A percentile compares a stretch with the other conserved stretches of the same genome.
These are phyloP conservation scores for Bos javanicus DNA, from an alignment of 2,113 vertebrate genomes.

Conservation along the genomic window DNA sequence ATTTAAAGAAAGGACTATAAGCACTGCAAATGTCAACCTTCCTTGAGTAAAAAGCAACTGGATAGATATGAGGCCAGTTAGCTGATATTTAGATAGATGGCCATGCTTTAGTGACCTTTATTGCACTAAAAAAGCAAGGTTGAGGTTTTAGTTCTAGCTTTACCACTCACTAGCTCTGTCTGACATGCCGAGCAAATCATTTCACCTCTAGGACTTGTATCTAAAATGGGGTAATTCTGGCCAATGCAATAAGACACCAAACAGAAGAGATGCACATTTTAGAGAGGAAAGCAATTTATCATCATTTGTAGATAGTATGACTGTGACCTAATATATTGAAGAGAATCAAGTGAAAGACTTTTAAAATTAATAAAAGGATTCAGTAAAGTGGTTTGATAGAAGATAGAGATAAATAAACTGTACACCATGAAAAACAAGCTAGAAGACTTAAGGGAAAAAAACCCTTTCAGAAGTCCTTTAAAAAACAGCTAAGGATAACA, in stretches of 20 bases:
- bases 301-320: conserved; percentile 56
- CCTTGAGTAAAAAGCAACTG: neutral
- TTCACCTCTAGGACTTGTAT: neutral
- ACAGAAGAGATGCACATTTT: conserved; percentile 21
- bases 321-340: conserved; percentile 45
- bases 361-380: conserved; percentile 62
- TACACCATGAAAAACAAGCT: conserved; percentile 1
- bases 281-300: conserved; percentile 52
- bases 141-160: neutral
- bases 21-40: neutral
- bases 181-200: neutral
- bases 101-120: neutral
- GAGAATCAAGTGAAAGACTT: conserved; percentile 51
- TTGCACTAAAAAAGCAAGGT: neutral
- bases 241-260: conserved; percentile 4
- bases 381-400: conserved; percentile 43
- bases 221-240: conserved; percentile 11
- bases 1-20: neutral
- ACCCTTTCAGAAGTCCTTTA: conserved; percentile 25
- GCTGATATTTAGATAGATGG: neutral
- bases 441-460: conserved; percentile 30
- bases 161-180: neutral
- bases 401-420: conserved; percentile 48
- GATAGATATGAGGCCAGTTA: neutral
- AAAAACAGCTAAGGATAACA: neutral